These are phyloP conservation scores for Pachypsylla venusta DNA, from an alignment of 1,140 invertebrate genomes.

Conservation along the genomic window DNA sequence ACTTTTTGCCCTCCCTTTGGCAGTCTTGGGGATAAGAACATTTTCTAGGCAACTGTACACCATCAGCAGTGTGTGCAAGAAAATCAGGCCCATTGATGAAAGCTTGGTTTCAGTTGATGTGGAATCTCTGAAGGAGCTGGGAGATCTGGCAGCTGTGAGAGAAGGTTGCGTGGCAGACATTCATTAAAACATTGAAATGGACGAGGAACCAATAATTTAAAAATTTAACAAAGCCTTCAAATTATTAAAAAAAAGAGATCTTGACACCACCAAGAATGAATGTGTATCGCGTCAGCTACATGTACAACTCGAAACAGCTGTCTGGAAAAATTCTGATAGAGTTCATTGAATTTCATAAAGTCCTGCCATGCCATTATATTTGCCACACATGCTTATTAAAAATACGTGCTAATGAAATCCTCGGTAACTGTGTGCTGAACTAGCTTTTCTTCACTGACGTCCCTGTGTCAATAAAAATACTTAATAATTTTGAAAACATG, in stretches of 20 bases:
- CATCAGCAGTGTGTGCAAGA: no score
- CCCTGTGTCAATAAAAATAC: constrained; percentile 17
- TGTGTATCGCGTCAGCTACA: constrained; percentile 19
- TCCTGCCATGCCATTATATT: no score
- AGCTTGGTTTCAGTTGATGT: no score
- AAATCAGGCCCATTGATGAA: no score
- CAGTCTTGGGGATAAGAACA: no score
- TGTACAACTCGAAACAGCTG: constrained; percentile 1
- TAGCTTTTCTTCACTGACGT: constrained; percentile 12
- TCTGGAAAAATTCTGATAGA: constrained; percentile 14
- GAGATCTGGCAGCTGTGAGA: no score
- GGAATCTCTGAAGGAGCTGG: no score
- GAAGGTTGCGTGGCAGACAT: no score
- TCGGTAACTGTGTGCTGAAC: constrained; percentile 15
- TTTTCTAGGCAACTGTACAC: no score
- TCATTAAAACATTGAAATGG: constrained; percentile 18
- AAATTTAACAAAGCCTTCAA: constrained; percentile 7
- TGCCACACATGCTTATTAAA: not conserved
- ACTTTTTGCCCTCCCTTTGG: no score
- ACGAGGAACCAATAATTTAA: constrained; percentile 19
- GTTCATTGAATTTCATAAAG: not conserved
- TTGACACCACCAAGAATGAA: constrained; percentile 11
- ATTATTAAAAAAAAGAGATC: constrained; percentile 12
- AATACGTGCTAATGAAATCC: not conserved
- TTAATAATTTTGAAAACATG: constrained; percentile 25